Evolutionary conservation across 2,888 invertebrate species (phyloP), one percentile per base, ranked within the genome.

Genomic region (Lucinisca nassula): DNA sequence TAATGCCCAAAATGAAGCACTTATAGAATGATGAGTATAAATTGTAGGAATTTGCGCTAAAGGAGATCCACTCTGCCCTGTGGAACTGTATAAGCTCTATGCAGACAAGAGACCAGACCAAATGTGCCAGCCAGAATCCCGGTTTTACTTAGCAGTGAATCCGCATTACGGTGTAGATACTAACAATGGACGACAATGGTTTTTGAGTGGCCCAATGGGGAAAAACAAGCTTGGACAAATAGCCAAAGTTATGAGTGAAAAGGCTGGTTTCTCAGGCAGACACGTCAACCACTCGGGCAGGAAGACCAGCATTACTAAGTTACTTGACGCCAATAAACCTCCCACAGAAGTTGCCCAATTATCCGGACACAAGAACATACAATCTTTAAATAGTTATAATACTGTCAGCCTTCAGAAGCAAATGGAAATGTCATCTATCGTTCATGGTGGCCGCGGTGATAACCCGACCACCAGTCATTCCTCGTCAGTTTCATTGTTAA

Each of bases 301-400:
- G 24, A 74, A 74, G 37, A 77, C 76, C 1, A 12, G 45, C 58
- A 77, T 61, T 27, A n/a, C 77, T 3, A 58, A 77, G n/a, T 37
- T 77, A 21, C 77, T 55, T 21, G 77, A 77, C 4, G 61, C 77
- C 1, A 58, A 58, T 12, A 58, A 21, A 32, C 37, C 58, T 0
- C 77, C 77, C 6, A 77, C 61, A 12, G 77, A 77, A 37, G 77
- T 77, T 55, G 77, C 77, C n/a, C 77, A 77, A 17, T 24, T 77
- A 38, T 77, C 77, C 2, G 77, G 77, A 1, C 77, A 77, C 27
- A 61, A 61, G 35, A 77, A 77, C 49, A 17, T 77, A 6, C 8
- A 12, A 38, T 49, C 49, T 61, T 49, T 77, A 21, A 77, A 77
- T 61, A 17, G 12, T 24, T 77, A 38, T 24, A 55, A 77, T 27